Evolutionary conservation across 2,888 invertebrate species (phyloP).

Genomic region (Rhogogaster chlorosoma): DNA sequence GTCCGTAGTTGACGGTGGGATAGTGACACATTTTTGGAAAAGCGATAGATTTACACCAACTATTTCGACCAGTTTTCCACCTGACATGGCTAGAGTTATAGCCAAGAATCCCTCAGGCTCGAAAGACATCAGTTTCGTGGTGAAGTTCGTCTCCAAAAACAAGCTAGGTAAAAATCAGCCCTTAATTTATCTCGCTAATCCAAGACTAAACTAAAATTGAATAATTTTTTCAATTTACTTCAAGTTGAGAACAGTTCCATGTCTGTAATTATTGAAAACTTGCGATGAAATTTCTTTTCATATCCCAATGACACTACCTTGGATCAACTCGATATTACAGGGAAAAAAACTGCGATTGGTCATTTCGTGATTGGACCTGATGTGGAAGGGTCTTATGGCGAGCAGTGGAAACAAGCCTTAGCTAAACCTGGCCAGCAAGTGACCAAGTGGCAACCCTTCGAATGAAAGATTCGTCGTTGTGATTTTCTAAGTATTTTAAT

Average conservation of each 20-base stretch:
- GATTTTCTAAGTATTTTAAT: conserved; percentile 33
- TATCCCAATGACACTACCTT: background rate
- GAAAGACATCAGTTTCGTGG: conserved; percentile 83
- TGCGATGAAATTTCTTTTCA: too few species aligned
- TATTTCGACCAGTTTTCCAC: conserved; percentile 88
- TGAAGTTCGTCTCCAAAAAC: conserved; percentile 84
- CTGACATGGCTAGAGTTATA: conserved; percentile 83
- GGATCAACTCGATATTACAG: conserved; percentile 63
- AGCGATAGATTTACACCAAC: conserved; percentile 87
- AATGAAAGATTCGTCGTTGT: conserved; percentile 61
- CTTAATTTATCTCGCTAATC: background rate
- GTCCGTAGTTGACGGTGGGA: conserved; percentile 85
- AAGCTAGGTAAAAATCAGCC: conserved; percentile 78
- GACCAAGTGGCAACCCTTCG: conserved; percentile 74
- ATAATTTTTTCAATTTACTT: background rate
- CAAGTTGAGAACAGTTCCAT: too few species aligned
- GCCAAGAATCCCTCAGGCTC: conserved; percentile 82
- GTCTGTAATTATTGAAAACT: background rate
- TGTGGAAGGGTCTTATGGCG: conserved; percentile 78
- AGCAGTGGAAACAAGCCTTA: conserved; percentile 83
- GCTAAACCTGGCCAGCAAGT: conserved; percentile 74
- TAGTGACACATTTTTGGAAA: conserved; percentile 83
- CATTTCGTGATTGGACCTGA: conserved; percentile 84
- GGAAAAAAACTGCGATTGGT: conserved; percentile 84
- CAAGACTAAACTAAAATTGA: background rate